Base-by-base conservation (phyloP, 2,888 invertebrate genomes). In the Nephrotoma guestfalica region DNA sequence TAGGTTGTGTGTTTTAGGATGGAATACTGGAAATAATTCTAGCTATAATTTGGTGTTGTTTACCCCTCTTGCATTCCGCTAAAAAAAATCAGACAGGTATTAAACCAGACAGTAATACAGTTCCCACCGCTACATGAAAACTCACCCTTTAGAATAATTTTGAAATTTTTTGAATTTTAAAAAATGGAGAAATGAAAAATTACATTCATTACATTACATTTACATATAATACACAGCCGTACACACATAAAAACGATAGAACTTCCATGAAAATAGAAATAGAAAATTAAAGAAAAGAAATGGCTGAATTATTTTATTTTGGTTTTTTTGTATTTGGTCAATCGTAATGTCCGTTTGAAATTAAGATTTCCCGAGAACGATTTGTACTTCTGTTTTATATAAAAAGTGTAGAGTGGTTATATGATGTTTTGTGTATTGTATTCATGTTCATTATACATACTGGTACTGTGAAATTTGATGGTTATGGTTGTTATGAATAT, bases 291-390 rank as follows among this genome's bases (percentile, higher is more conserved):
- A 41, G 85, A 85, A 43, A 85, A 18, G 43, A 85, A 85, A 85
- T 85, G 85, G 85, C 85, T 43, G 85, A 43, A 30, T 84, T 83
- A 41, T 83, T 41, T 40, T 41, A 84, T 15, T n/a, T 41, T 84
- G n/a, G 2, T 30, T 84, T 84, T 41, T 84, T 84, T 83, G 83
- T 83, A 13, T 41, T 85, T 43, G 85, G 85, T 85, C 85, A 85
- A 85, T 85, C 85, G 85, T 43, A 85, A 85, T 85, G 85, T 85
- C 85, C 85, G 85, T 85, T 85, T 85, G 85, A 85, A 43, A 85
- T 85, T 85, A 85, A 85, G 85, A 85, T 43, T 85, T 85, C 43
- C 85, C 85, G 85, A 85, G 85, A 84, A 85, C 85, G 85, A 85
- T 85, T 85, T 85, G 85, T 85, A 41, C 41, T 83, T 40, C 6